Evolutionary conservation across 2,113 vertebrate species (phyloP).

Genomic region (Prionailurus bengalensis): DNA sequence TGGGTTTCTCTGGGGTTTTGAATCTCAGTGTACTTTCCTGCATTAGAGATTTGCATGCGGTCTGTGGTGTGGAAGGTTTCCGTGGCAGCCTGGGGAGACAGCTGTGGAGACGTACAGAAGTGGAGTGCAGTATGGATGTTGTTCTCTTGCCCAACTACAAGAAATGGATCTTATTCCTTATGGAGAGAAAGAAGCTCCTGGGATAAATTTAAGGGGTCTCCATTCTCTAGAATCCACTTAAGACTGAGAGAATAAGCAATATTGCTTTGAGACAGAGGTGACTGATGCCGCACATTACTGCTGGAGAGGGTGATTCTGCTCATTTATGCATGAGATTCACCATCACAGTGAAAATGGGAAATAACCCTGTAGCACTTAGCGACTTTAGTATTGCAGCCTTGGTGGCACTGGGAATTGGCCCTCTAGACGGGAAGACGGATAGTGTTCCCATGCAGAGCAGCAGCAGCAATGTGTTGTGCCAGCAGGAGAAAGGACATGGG

Average conservation of each 20-base stretch:
- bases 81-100: neutral
- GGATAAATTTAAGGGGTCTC: neutral
- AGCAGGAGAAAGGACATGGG: neutral
- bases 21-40: neutral
- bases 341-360: neutral
- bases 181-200: neutral
- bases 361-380: neutral
- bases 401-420: neutral
- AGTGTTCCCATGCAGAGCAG: neutral
- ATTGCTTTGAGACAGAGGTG: neutral
- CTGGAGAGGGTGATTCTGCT: neutral
- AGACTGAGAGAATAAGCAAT: neutral
- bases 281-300: neutral
- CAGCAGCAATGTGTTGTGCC: neutral
- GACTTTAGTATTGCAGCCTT: neutral
- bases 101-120: neutral
- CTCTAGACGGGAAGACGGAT: neutral
- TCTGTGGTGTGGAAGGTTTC: neutral
- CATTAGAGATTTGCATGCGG: neutral
- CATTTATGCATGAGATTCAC: neutral
- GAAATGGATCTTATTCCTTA: neutral
- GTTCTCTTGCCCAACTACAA: neutral
- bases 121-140: too few relatives aligned
- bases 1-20: neutral
- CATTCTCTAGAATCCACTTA: constrained; percentile 16